Evolutionary conservation across 2,888 invertebrate genomes (phyloP).

Genomic region (Limenitis camilla): DNA sequence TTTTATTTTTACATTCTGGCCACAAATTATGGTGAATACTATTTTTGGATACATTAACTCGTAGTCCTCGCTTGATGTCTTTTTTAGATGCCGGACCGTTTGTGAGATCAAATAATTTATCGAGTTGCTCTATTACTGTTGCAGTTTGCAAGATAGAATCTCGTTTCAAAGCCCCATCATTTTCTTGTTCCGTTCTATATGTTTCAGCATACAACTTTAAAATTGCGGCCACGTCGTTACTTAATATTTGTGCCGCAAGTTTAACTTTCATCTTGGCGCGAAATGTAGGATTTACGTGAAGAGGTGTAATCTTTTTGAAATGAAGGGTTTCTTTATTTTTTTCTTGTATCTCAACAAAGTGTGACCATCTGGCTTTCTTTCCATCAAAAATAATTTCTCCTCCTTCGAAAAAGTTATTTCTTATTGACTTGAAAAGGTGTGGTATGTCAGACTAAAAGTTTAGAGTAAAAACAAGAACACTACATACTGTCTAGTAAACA

Average conservation of each 20-base stretch:
- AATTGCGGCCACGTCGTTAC: not conserved
- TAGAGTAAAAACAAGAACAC: too few relatives aligned
- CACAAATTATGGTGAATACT: too few relatives aligned
- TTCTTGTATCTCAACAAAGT: not conserved
- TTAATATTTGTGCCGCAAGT: not conserved
- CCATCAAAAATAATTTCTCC: not conserved
- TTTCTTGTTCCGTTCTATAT: too few relatives aligned
- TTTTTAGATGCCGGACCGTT: too few relatives aligned
- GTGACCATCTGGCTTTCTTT: not conserved
- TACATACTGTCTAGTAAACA: too few relatives aligned
- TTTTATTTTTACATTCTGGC: too few relatives aligned
- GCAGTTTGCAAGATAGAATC: too few relatives aligned
- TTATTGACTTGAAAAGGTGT: not conserved
- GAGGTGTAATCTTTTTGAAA: not conserved
- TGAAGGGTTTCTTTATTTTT: not conserved
- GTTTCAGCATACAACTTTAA: not conserved
- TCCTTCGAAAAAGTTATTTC: not conserved
- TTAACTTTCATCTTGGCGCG: not conserved
- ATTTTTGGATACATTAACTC: too few relatives aligned
- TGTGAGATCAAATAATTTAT: too few relatives aligned
- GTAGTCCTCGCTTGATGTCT: too few relatives aligned
- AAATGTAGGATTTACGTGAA: not conserved
- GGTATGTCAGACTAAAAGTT: not conserved
- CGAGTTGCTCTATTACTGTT: too few relatives aligned
- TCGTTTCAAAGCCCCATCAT: too few relatives aligned